Evolutionary conservation across 2,113 vertebrate genomes (phyloP).

Genomic region (Danionella cerebrum): DNA sequence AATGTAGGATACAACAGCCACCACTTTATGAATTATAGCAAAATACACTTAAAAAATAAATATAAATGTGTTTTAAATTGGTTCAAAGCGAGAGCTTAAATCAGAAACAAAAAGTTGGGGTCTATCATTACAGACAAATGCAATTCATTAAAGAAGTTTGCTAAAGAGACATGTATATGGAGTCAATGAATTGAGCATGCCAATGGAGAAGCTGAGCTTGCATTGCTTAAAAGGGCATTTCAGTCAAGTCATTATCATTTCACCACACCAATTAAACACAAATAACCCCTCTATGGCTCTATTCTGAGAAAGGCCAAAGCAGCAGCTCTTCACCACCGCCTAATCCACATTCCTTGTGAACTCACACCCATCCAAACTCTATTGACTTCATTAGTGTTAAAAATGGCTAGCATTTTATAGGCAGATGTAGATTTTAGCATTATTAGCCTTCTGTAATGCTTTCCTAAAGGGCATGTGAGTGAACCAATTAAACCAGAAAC

Average conservation of each 20-base stretch:
- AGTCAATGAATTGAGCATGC: conserved; percentile 49
- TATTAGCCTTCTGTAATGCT: conserved; percentile 67
- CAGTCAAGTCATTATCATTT: conserved; percentile 66
- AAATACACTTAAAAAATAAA: too few relatives aligned
- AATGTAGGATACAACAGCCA: too few relatives aligned
- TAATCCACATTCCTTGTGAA: conserved; percentile 15
- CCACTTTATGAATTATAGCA: too few relatives aligned
- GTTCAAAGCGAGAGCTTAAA: neutral
- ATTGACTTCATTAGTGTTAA: conserved; percentile 67
- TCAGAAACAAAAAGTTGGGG: neutral
- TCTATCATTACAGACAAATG: conserved; percentile 2
- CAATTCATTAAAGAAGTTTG: conserved; percentile 37
- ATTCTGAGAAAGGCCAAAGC: conserved; percentile 22
- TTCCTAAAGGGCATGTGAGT: conserved; percentile 63
- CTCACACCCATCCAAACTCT: conserved; percentile 47
- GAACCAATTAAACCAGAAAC: conserved; percentile 59
- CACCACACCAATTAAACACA: conserved; percentile 68
- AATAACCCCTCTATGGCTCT: conserved; percentile 54
- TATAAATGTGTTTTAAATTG: too few relatives aligned
- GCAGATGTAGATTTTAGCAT: conserved; percentile 68
- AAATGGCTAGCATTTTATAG: conserved; percentile 66
- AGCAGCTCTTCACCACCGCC: neutral
- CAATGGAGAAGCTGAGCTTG: conserved; percentile 46
- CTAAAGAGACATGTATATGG: conserved; percentile 16
- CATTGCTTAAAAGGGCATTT: conserved; percentile 62